Evolutionary conservation across 2,113 vertebrate genomes (phyloP).

Genomic region (Pangasianodon gigas): DNA sequence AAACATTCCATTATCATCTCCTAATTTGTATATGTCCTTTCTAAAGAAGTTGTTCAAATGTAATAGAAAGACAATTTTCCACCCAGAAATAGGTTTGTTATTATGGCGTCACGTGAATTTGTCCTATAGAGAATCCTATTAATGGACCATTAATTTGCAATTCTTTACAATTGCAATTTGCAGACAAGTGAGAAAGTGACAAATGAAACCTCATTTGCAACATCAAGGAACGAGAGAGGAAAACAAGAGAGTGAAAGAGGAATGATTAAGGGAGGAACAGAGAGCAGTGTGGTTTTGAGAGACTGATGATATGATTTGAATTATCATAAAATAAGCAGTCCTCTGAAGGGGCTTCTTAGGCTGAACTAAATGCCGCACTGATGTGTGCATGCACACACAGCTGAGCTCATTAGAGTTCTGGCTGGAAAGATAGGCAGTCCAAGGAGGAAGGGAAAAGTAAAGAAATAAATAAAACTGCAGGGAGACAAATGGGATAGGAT

Average conservation of each 20-base stretch:
- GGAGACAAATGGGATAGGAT: not conserved
- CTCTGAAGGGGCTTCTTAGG: conserved; percentile 24
- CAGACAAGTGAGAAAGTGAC: not conserved
- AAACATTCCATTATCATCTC: not conserved
- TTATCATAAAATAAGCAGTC: conserved; percentile 31
- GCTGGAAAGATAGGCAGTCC: conserved; percentile 24
- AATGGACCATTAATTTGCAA: not conserved
- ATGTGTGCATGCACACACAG: conserved; percentile 31
- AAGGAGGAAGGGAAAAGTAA: not conserved
- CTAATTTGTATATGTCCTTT: not conserved
- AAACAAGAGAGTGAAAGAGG: not conserved
- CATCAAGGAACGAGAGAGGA: not conserved
- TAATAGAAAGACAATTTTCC: not conserved
- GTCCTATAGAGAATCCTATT: not conserved
- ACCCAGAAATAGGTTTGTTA: not conserved
- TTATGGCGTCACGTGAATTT: not conserved
- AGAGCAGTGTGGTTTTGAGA: conserved; percentile 38
- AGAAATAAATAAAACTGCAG: conserved; percentile 19
- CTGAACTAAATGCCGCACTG: conserved; percentile 36
- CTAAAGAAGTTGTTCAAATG: not conserved
- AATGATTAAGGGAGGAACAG: conserved; percentile 27
- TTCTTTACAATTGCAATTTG: not conserved
- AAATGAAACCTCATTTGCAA: conserved; percentile 19
- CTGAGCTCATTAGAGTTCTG: conserved; percentile 38
- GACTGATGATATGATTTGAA: conserved; percentile 41